A percentile compares a stretch with the other conserved stretches of the same genome.
These are phyloP conservation scores for Limosa lapponica DNA, from an alignment of 2,797 vertebrate species.

Conservation along the genomic window DNA sequence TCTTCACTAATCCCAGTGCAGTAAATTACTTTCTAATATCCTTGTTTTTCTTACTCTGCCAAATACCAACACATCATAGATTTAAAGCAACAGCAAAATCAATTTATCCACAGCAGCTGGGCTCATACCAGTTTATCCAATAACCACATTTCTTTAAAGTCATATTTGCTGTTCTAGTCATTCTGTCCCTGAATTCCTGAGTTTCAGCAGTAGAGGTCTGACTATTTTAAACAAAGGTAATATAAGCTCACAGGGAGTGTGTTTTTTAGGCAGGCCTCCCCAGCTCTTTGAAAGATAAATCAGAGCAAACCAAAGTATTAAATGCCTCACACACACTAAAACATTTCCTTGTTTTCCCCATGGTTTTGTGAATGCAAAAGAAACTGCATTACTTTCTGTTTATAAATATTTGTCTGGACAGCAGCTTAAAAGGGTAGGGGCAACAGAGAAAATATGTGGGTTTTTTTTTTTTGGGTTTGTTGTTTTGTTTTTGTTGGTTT, in stretches of 20 bases:
- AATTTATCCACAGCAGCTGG: conserved; percentile 27
- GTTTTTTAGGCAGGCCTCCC: conserved; percentile 13
- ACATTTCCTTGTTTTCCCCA: conserved; percentile 11
- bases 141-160: not conserved
- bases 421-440: not conserved
- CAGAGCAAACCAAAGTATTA: conserved; percentile 8
- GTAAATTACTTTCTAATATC: conserved; percentile 61
- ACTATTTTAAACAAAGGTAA: conserved; percentile 26
- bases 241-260: not conserved
- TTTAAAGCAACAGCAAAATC: conserved; percentile 59
- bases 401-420: conserved; percentile 26
- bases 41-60: conserved; percentile 54
- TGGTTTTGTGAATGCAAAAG: not conserved
- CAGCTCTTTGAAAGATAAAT: conserved; percentile 35
- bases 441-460: not conserved
- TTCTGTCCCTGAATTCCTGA: conserved; percentile 3
- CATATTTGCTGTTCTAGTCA: conserved; percentile 6
- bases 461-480: not conserved
- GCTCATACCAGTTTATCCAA: conserved; percentile 2
- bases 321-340: not conserved
- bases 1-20: conserved; percentile 30
- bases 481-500: too few relatives aligned
- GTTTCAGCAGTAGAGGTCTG: not conserved
- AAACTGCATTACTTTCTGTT: conserved; percentile 15
- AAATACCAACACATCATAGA: conserved; percentile 46